Percentiles rank a stretch among this genome's conserved stretches.
Evolutionary conservation across 2,113 vertebrate species (phyloP).

Genomic region (Ophthalmolycus amberensis): DNA sequence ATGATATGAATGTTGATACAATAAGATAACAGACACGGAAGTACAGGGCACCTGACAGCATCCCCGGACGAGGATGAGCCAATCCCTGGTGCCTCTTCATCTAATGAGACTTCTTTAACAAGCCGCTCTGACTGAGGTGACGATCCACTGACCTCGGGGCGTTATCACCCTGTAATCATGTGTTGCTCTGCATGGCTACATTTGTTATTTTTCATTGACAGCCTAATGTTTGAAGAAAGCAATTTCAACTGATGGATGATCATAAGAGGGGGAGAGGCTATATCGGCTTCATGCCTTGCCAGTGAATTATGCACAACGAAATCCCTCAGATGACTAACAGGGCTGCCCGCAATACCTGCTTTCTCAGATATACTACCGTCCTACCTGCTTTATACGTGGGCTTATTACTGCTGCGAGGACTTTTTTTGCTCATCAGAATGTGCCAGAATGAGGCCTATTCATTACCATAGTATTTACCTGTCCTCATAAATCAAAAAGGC

Average conservation of each 20-base stretch:
- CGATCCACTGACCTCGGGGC: constrained; percentile 57
- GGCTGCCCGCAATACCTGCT: constrained; percentile 42
- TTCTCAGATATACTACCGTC: constrained; percentile 47
- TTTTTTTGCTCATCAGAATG: constrained; percentile 42
- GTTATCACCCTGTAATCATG: constrained; percentile 77
- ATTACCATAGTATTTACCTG: constrained; percentile 65
- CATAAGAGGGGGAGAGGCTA: constrained; percentile 54
- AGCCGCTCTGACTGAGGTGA: constrained; percentile 63
- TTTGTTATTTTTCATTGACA: constrained; percentile 76
- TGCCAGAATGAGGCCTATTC: constrained; percentile 36
- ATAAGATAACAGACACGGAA: constrained; percentile 3
- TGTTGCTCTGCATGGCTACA: constrained; percentile 69
- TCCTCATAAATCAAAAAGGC: constrained; percentile 56
- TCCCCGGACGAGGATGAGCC: constrained; percentile 21
- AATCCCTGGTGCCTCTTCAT: constrained; percentile 21
- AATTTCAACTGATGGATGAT: constrained; percentile 78
- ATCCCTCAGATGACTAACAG: constrained; percentile 44
- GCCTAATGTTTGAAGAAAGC: constrained; percentile 73
- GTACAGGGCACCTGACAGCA: background rate
- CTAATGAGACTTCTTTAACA: constrained; percentile 8
- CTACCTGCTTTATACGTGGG: constrained; percentile 20
- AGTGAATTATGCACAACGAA: constrained; percentile 71
- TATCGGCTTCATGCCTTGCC: constrained; percentile 51
- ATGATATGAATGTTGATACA: background rate
- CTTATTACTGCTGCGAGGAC: constrained; percentile 49